phyloP scores from a whole-genome alignment of 2,113 vertebrate species.

The Puma concolor region DNA sequence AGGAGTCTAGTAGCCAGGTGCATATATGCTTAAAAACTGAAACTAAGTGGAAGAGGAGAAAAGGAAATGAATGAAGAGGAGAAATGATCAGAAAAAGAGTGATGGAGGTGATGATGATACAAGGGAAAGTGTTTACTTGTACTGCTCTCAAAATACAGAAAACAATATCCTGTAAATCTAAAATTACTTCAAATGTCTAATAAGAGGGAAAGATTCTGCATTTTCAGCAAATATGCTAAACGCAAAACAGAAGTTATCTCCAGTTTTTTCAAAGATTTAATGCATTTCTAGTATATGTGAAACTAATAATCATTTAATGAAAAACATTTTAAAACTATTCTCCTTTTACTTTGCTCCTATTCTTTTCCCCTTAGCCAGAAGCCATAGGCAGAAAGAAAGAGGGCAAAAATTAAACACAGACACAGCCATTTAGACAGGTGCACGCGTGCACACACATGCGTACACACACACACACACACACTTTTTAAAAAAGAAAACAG shows the following conservation, averaged over 20 bases:
- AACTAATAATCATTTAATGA: slow-evolving; percentile 40
- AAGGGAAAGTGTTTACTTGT: slow-evolving; percentile 78
- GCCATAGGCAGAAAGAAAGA: not conserved
- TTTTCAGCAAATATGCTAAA: slow-evolving; percentile 75
- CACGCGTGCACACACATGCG: not conserved
- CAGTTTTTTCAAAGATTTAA: slow-evolving; percentile 41
- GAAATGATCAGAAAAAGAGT: slow-evolving; percentile 67
- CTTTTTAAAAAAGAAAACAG: slow-evolving; percentile 10
- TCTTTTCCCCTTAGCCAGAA: slow-evolving; percentile 41
- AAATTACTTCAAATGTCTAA: slow-evolving; percentile 58
- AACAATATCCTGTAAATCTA: slow-evolving; percentile 57
- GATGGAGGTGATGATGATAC: slow-evolving; percentile 74
- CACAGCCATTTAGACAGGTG: no score
- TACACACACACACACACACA: not conserved
- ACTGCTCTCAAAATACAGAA: slow-evolving; percentile 64
- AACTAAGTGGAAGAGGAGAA: slow-evolving; percentile 80
- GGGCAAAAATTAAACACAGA: not conserved
- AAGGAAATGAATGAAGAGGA: slow-evolving; percentile 79
- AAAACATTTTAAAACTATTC: slow-evolving; percentile 26
- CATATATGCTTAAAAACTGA: slow-evolving; percentile 84
- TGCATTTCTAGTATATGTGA: slow-evolving; percentile 2
- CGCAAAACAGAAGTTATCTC: not conserved
- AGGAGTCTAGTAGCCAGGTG: slow-evolving; percentile 74
- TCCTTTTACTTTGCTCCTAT: not conserved
- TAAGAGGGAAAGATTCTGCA: slow-evolving; percentile 30